A percentile compares a stretch with the other conserved stretches of the same genome.
These are phyloP conservation scores for Lateolabrax maculatus DNA, from an alignment of 2,797 vertebrate species.

Conservation along the genomic window DNA sequence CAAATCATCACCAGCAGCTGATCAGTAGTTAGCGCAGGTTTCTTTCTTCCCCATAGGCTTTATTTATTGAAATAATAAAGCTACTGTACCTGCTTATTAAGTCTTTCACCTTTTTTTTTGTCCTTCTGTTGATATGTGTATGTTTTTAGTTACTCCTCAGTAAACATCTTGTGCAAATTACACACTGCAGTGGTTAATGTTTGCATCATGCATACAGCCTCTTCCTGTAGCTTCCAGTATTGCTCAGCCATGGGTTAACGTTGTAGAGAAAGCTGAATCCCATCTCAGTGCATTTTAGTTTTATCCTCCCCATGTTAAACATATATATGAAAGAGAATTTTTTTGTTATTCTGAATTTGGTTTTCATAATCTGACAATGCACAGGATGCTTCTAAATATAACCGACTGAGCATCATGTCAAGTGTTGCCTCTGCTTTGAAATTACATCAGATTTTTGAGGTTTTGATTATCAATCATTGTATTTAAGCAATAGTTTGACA, in stretches of 20 bases:
- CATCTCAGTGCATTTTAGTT: neutral
- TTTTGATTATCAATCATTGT: neutral
- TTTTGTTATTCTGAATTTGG: neutral
- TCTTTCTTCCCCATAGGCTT: constrained; percentile 4
- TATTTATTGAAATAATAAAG: constrained; percentile 54
- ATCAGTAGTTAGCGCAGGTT: constrained; percentile 60
- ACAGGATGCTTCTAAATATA: neutral
- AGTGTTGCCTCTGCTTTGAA: constrained; percentile 1
- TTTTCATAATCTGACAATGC: neutral
- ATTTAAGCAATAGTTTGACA: neutral
- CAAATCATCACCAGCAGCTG: constrained; percentile 23
- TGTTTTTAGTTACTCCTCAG: constrained; percentile 17
- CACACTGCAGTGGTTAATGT: constrained; percentile 45
- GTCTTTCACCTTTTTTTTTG: constrained; percentile 32
- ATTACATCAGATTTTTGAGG: neutral
- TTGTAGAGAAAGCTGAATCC: neutral
- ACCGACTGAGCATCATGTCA: neutral
- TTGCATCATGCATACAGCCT: constrained; percentile 6
- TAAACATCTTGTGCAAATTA: constrained; percentile 46
- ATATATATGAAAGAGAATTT: neutral
- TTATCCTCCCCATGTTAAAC: neutral
- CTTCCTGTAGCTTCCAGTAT: neutral
- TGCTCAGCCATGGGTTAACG: neutral
- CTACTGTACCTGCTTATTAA: constrained; percentile 29
- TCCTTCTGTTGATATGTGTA: neutral